Base-by-base conservation (phyloP, 1,140 invertebrate species). In the Saccostrea cuccullata region DNA sequence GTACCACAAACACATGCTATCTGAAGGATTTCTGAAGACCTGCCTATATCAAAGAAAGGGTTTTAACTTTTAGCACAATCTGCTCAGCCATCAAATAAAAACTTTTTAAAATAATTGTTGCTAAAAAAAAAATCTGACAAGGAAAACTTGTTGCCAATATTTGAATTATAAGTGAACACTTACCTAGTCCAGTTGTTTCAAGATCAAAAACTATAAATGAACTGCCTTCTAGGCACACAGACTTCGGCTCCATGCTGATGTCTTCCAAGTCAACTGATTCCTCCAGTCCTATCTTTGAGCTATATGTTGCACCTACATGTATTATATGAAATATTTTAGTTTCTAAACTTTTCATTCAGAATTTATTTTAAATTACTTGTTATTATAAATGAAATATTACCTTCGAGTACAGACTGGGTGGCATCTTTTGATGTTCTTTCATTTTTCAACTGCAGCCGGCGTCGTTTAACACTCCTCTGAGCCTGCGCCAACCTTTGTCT, bases 161-260 rank as follows among this genome's bases (percentile, higher is more conserved):
- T 56, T n/a, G 17, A 67, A 85, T 26, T 12, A 64, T 12, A 23
- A 13, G 15, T 60, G 55, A n/a, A 85, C 30, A 85, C 56, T 36
- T 20, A 70, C 85, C 85, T 36, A 86, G 64, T 67, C 23, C 85
- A 67, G 85, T 86, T 30, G 85, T 86, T 26, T 85, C 84, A 12
- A 85, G 84, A 60, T 85, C 84, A 85, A 85, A 58, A 60, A 85
- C 26, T 36, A 86, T 86, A 26, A 36, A 67, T 30, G 23, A 23
- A n/a, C 26, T 30, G 15, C 60, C 17, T 15, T 67, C 8, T 15
- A n/a, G 23, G 20, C 13, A 26, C 60, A 67, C n/a, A 17, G 30
- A 40, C 11, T 17, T 83, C 15, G n/a, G 56, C 15, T 58, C 56
- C 13, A 86, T 67, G 26, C 15, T 70, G 56, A 70, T 30, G 85